A percentile compares a stretch with the other conserved stretches of the same genome.
Evolutionary conservation across 2,797 vertebrate species (phyloP).

Genomic region (Setipinna tenuifilis): DNA sequence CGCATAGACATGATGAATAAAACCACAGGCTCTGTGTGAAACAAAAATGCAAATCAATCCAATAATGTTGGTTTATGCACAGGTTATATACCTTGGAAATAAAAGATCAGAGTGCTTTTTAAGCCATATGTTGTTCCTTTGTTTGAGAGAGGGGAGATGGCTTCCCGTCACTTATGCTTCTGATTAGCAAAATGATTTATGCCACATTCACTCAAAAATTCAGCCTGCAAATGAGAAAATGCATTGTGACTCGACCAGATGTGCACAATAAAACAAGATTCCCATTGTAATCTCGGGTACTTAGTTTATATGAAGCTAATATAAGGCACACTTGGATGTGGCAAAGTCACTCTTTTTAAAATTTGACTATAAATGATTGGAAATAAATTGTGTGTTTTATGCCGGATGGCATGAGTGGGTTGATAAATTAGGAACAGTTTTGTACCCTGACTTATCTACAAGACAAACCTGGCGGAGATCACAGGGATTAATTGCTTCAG

Average conservation of each 20-base stretch:
- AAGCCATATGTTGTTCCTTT: slow-evolving; percentile 99
- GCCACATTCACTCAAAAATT: slow-evolving; percentile 99
- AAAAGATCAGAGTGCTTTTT: slow-evolving; percentile 85
- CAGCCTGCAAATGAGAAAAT: slow-evolving; percentile 99
- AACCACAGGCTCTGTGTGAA: slow-evolving; percentile 65
- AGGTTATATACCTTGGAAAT: slow-evolving; percentile 83
- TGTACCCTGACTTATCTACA: slow-evolving; percentile 99
- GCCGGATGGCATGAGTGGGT: slow-evolving; percentile 98
- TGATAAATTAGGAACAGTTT: slow-evolving; percentile 99
- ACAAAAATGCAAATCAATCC: slow-evolving; percentile 79
- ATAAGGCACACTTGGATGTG: slow-evolving; percentile 96
- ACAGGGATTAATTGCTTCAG: slow-evolving; percentile 99
- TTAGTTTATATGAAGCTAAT: slow-evolving; percentile 99
- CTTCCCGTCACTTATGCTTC: slow-evolving; percentile 99
- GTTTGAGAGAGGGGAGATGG: slow-evolving; percentile 97
- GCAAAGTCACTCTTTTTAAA: slow-evolving; percentile 99
- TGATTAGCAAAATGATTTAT: slow-evolving; percentile 99
- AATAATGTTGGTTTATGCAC: slow-evolving; percentile 76
- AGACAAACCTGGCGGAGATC: slow-evolving; percentile 99
- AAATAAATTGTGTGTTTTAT: slow-evolving; percentile 99
- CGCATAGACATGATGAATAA: slow-evolving; percentile 67
- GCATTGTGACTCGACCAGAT: slow-evolving; percentile 99
- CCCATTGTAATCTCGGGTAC: slow-evolving; percentile 99
- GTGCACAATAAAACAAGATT: slow-evolving; percentile 99
- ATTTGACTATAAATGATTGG: slow-evolving; percentile 99